Conservation (phyloP, 2,797 vertebrate species). For the Pangasius macronema region DNA sequence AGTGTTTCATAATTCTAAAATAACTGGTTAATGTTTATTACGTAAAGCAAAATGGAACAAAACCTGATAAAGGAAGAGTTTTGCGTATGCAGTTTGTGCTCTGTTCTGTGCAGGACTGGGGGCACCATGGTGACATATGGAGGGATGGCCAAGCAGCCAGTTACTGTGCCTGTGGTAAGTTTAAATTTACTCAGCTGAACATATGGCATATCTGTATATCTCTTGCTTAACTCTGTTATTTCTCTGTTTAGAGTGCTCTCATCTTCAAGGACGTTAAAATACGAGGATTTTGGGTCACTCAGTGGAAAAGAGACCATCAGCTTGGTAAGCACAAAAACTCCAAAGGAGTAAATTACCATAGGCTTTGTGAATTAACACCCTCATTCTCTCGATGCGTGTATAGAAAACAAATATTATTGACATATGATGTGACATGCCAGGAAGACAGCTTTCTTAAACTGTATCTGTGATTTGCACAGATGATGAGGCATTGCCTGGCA, state of each 20-base stretch:
- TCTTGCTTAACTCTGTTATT: neutral
- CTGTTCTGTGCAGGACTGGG: slow-evolving; percentile 71
- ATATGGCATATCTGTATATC: neutral
- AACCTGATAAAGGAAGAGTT: neutral
- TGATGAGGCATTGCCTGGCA: slow-evolving; percentile 62
- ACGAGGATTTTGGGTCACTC: slow-evolving; percentile 92
- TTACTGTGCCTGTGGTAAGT: slow-evolving; percentile 90
- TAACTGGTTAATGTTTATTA: neutral
- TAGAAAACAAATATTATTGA: neutral
- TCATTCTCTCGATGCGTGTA: neutral
- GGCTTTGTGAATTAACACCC: neutral
- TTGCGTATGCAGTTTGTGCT: neutral
- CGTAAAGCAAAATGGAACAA: neutral
- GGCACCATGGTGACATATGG: slow-evolving; percentile 96
- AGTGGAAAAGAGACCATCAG: slow-evolving; percentile 84
- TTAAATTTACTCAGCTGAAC: neutral
- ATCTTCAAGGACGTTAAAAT: slow-evolving; percentile 92
- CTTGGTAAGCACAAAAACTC: slow-evolving; percentile 72
- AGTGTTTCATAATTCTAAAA: neutral
- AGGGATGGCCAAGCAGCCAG: slow-evolving; percentile 93
- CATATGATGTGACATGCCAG: neutral
- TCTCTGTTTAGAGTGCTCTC: slow-evolving; percentile 82
- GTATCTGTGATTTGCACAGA: slow-evolving; percentile 57
- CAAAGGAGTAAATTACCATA: neutral
- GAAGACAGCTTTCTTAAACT: neutral